A percentile compares a stretch with the other conserved stretches of the same genome.
These are phyloP conservation scores for Teleiodes luculella DNA, from an alignment of 2,888 invertebrate species.

Conservation along the genomic window DNA sequence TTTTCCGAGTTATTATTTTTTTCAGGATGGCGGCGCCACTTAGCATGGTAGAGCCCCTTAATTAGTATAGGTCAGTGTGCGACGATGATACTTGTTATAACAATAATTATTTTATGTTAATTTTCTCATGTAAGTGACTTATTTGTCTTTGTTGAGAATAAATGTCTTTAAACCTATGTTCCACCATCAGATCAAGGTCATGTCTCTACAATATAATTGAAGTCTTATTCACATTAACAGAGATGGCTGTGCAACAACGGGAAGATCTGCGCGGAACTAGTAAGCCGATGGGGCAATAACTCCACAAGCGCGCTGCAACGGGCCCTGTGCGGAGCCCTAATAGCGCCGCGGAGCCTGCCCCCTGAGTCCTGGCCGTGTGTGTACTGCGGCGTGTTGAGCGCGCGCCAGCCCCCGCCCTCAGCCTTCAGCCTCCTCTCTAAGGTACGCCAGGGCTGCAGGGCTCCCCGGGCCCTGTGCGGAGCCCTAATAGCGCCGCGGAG, in stretches of 20 bases:
- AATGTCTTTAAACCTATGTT: no score
- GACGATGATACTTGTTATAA: no score
- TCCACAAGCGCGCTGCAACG: slow-evolving; percentile 31
- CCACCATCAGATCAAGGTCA: no score
- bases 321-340: slow-evolving; percentile 41
- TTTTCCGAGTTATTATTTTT: no score
- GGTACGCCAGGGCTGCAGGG: slow-evolving; percentile 39
- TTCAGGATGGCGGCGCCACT: no score
- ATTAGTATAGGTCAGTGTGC: no score
- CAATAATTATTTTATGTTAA: no score
- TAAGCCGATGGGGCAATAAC: slow-evolving; percentile 35
- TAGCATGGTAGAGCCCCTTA: no score
- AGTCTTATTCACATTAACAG: slow-evolving; percentile 33
- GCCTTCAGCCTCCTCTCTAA: slow-evolving; percentile 60
- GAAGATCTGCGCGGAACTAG: slow-evolving; percentile 29
- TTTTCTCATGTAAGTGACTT: no score
- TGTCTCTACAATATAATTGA: no score
- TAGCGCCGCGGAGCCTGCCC: slow-evolving; percentile 31
- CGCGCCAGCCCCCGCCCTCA: slow-evolving; percentile 40
- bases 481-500: slow-evolving; percentile 38
- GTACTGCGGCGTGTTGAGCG: slow-evolving; percentile 42
- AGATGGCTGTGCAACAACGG: slow-evolving; percentile 47
- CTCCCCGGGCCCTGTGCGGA: slow-evolving; percentile 42
- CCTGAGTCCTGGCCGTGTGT: slow-evolving; percentile 35
- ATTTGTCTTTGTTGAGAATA: no score